Conservation (phyloP, 2,888 invertebrate species). For the Pegoplata infirma region DNA sequence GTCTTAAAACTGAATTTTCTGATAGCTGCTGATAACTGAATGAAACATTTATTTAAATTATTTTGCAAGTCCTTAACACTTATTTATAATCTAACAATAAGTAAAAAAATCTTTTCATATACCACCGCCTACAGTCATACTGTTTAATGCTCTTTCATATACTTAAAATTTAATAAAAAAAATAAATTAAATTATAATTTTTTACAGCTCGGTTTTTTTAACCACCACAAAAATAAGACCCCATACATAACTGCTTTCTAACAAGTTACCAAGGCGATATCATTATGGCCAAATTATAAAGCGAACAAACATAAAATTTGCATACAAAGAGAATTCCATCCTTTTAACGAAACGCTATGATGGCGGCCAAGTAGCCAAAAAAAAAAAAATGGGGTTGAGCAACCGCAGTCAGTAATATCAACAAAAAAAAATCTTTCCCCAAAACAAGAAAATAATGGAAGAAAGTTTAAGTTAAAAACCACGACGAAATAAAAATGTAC, state of each 20-base stretch:
- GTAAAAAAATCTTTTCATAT: too few relatives aligned
- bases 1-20: too few relatives aligned
- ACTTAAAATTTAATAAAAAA: slow-evolving; percentile 7
- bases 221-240: slow-evolving; percentile 6
- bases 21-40: too few relatives aligned
- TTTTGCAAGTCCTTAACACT: too few relatives aligned
- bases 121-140: too few relatives aligned
- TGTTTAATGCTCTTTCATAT: too few relatives aligned
- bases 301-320: slow-evolving; percentile 39
- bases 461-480: slow-evolving; percentile 45
- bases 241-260: neutral
- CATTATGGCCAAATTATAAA: slow-evolving; percentile 45
- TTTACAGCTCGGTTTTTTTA: slow-evolving; percentile 17
- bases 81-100: too few relatives aligned
- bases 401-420: slow-evolving; percentile 61
- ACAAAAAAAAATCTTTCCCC: neutral
- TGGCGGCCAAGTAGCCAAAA: slow-evolving; percentile 29
- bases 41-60: too few relatives aligned
- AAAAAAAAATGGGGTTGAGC: slow-evolving; percentile 54
- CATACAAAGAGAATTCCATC: neutral
- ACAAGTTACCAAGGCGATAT: slow-evolving; percentile 37
- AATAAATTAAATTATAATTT: slow-evolving; percentile 52
- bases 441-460: slow-evolving; percentile 36
- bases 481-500: slow-evolving; percentile 33
- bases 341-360: slow-evolving; percentile 5